Conservation (phyloP, 1,140 invertebrate species). For the Cotesia typhae region DNA sequence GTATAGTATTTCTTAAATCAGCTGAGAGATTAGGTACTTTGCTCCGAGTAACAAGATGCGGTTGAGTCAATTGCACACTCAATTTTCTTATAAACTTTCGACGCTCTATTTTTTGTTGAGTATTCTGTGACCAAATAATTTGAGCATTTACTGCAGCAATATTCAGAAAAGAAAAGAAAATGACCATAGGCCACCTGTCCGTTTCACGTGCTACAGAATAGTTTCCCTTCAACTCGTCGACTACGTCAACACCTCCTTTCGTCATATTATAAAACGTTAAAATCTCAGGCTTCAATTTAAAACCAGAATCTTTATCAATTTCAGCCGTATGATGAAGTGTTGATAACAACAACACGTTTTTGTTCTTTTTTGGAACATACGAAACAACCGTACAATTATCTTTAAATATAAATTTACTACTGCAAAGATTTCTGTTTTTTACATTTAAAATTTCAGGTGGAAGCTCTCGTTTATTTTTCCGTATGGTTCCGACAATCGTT, state of each 20-base stretch:
- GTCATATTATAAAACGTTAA: constrained; percentile 46
- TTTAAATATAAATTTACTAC: constrained; percentile 17
- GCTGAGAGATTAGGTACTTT: background rate
- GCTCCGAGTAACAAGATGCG: constrained; percentile 6
- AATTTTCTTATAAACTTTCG: constrained; percentile 12
- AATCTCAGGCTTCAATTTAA: constrained; percentile 53
- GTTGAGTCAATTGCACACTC: background rate
- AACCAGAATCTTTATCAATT: constrained; percentile 22
- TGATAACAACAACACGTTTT: constrained; percentile 9
- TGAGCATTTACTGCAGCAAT: constrained; percentile 35
- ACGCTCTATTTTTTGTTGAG: background rate
- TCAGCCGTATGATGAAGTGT: constrained; percentile 8
- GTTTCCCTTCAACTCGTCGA: constrained; percentile 48
- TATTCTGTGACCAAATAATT: constrained; percentile 21
- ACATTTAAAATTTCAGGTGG: constrained; percentile 44
- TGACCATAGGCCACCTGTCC: constrained; percentile 49
- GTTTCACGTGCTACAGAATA: constrained; percentile 47
- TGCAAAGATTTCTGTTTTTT: background rate
- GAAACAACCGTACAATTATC: background rate
- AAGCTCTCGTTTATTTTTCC: constrained; percentile 54
- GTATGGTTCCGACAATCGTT: constrained; percentile 51
- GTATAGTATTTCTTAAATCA: background rate
- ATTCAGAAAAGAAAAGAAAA: constrained; percentile 50
- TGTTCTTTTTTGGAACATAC: constrained; percentile 26
- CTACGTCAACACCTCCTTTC: constrained; percentile 52